Percentiles rank a stretch among this genome's conserved stretches.
Evolutionary conservation across 2,888 invertebrate species (phyloP).

Genomic region (Nephrocerus scutellatus): DNA sequence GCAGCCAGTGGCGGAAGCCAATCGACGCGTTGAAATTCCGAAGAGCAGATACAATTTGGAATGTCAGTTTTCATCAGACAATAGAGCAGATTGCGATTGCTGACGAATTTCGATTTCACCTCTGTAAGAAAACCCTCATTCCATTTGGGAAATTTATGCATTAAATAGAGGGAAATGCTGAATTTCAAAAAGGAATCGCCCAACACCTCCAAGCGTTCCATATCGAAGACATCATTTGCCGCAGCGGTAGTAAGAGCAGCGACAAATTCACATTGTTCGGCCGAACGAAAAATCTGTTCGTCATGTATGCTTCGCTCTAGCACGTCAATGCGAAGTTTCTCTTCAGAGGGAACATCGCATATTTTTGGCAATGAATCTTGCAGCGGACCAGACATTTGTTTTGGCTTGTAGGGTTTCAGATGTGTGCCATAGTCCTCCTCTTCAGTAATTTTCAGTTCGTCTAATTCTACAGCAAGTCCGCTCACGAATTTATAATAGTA

Average conservation of each 20-base stretch:
- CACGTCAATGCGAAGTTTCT: conserved; percentile 26
- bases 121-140: conserved; percentile 69
- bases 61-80: conserved; percentile 50
- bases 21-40: conserved; percentile 62
- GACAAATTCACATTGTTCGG: conserved; percentile 42
- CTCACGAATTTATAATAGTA: conserved; percentile 61
- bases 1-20: conserved; percentile 77
- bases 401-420: conserved; percentile 30
- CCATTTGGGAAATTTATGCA: conserved; percentile 55
- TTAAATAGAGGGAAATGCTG: conserved; percentile 62
- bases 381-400: not conserved
- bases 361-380: too few relatives aligned
- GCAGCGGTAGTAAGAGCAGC: conserved; percentile 61
- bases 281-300: conserved; percentile 26
- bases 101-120: conserved; percentile 60
- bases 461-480: conserved; percentile 22
- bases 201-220: conserved; percentile 75
- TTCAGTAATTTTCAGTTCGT: conserved; percentile 24
- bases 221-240: conserved; percentile 65
- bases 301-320: conserved; percentile 26
- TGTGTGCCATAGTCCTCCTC: too few relatives aligned
- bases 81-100: conserved; percentile 79
- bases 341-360: not conserved
- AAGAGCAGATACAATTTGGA: conserved; percentile 34
- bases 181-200: conserved; percentile 83